Conservation (phyloP, 2,888 invertebrate species). For the Gymnoscelis rufifasciata region DNA sequence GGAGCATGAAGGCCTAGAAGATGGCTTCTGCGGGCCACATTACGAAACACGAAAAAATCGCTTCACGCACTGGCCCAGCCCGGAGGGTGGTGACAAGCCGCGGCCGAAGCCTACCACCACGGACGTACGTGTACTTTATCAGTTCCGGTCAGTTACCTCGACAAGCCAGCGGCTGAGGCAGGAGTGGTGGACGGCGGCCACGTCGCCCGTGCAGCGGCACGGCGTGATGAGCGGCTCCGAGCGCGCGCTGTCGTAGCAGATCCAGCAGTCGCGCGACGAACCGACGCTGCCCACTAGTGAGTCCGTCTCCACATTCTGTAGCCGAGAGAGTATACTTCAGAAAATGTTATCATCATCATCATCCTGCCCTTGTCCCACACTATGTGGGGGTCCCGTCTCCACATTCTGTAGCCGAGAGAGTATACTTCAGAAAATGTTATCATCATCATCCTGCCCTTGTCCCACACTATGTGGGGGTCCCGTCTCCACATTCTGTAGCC, state of each 20-base stretch:
- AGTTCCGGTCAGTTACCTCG: slow-evolving; percentile 80
- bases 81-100: too few species aligned
- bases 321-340: not conserved
- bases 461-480: too few species aligned
- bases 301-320: slow-evolving; percentile 67
- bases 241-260: slow-evolving; percentile 92
- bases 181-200: slow-evolving; percentile 94
- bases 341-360: too few species aligned
- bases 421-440: not conserved
- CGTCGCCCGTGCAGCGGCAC: slow-evolving; percentile 94
- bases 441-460: too few species aligned
- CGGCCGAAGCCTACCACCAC: too few species aligned
- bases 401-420: slow-evolving; percentile 46
- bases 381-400: too few species aligned
- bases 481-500: slow-evolving; percentile 62
- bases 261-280: slow-evolving; percentile 89
- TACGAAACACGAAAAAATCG: too few species aligned
- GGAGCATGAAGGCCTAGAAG: too few species aligned
- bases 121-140: too few species aligned
- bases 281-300: slow-evolving; percentile 65
- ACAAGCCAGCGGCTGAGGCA: slow-evolving; percentile 93
- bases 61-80: too few species aligned
- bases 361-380: too few species aligned
- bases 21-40: too few species aligned
- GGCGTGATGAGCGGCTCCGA: slow-evolving; percentile 92